A percentile compares a stretch with the other conserved stretches of the same genome.
Conservation (phyloP, 2,888 invertebrate species). For the Petrophora chlorosata region DNA sequence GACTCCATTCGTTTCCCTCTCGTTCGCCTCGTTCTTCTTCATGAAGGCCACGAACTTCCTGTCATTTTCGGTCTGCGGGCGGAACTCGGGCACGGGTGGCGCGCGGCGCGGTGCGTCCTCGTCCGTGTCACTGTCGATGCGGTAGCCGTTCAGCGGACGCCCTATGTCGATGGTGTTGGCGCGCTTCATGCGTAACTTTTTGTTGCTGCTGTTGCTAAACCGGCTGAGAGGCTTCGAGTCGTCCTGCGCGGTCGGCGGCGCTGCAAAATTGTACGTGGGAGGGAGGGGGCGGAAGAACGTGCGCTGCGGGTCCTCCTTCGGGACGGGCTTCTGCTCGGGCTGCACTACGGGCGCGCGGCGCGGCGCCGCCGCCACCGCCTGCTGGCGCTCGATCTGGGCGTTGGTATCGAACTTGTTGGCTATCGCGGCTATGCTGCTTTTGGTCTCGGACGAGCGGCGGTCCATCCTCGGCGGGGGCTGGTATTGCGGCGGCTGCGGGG, state of each 20-base stretch:
- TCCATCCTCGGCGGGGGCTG: conserved; percentile 43
- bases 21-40: conserved; percentile 85
- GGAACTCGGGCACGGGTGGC: conserved; percentile 86
- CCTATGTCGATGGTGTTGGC: conserved; percentile 96
- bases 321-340: conserved; percentile 41
- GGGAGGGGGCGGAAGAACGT: conserved; percentile 69
- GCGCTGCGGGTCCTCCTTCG: conserved; percentile 54
- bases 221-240: conserved; percentile 66
- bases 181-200: conserved; percentile 91
- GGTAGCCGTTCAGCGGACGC: conserved; percentile 85
- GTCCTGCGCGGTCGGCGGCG: conserved; percentile 62
- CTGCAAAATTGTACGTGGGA: conserved; percentile 74
- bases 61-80: conserved; percentile 93
- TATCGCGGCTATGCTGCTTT: conserved; percentile 68
- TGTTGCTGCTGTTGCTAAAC: conserved; percentile 83
- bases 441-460: conserved; percentile 63
- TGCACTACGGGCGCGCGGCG: conserved; percentile 37
- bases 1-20: conserved; percentile 39
- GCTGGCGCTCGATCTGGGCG: conserved; percentile 52
- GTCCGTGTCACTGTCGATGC: conserved; percentile 77
- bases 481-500: conserved; percentile 36
- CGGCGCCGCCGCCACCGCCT: conserved; percentile 32
- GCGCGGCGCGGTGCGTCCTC: conserved; percentile 56
- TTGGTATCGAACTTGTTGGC: conserved; percentile 71
- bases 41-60: conserved; percentile 93